These are phyloP conservation scores for Xiphorhynchus elegans DNA, from an alignment of 2,113 vertebrate species.

Conservation along the genomic window DNA sequence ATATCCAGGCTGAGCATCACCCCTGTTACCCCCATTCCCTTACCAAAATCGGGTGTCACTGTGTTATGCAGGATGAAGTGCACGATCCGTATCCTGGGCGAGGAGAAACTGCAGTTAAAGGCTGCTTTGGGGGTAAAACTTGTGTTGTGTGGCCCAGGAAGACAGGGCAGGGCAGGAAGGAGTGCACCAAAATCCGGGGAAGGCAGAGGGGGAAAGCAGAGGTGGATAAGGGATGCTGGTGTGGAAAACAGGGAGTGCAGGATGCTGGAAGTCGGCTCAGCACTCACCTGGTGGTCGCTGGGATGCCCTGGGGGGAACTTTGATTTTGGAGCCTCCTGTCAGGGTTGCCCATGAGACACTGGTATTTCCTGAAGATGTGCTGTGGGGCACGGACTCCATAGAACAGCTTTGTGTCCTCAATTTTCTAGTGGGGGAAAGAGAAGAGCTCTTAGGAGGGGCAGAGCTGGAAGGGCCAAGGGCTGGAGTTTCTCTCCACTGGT, in stretches of 20 bases:
- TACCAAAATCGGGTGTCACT: background rate
- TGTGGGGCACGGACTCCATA: slow-evolving; percentile 79
- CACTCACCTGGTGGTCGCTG: slow-evolving; percentile 75
- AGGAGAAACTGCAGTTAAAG: background rate
- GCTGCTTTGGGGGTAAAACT: background rate
- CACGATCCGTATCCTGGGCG: slow-evolving; percentile 85
- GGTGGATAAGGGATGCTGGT: background rate
- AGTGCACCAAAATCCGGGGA: background rate
- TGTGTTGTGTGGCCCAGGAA: background rate
- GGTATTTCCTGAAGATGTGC: slow-evolving; percentile 79
- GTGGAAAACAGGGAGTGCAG: background rate
- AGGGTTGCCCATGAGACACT: slow-evolving; percentile 77
- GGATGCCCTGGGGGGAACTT: background rate
- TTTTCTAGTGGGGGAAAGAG: slow-evolving; percentile 62
- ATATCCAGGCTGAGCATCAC: too few relatives aligned
- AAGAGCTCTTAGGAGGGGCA: background rate
- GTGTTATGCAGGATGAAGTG: slow-evolving; percentile 81
- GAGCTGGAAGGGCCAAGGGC: background rate
- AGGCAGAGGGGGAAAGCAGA: background rate
- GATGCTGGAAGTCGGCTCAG: background rate
- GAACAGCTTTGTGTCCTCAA: slow-evolving; percentile 77
- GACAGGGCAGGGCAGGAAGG: background rate
- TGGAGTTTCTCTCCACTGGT: background rate
- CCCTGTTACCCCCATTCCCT: too few relatives aligned
- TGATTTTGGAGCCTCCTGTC: slow-evolving; percentile 4